Base-by-base conservation (phyloP, 2,113 vertebrate genomes). In the Chelonoidis abingdonii region DNA sequence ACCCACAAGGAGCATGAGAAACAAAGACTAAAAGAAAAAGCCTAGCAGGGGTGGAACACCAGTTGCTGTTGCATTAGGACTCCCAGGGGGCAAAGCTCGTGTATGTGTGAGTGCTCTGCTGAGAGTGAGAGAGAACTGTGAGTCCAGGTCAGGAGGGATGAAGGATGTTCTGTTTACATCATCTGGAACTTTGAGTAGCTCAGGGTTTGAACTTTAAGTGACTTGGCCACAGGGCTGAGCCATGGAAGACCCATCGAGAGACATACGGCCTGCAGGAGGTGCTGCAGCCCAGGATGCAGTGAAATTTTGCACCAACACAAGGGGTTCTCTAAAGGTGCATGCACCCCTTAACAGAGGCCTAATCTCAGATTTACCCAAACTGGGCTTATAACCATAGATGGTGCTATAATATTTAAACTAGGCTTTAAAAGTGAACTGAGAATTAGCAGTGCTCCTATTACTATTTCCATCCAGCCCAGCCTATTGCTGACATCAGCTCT, bases 301-400 rank as follows among this genome's bases (percentile, higher is more conserved):
- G 62, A 65, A 65, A n/a, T 65, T 17, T 19, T 65, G 62, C 35
- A 19, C 35, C n/a, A 35, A 65, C 62, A n/a, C 31, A 35, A 59
- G 16, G 62, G 16, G 35, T 6, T 65, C 29, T 31, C 5, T 16
- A n/a, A n/a, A 65, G 59, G 29, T 62, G 59, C 14, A 13, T 31
- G 31, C 14, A 19, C 14, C 29, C 62, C 62, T 65, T 35, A 65
- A 19, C 35, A 65, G 35, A 65, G 94, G 83, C 25, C 29, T 84
- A 89, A 95, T 75, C 72, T 94, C 65, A 50, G 57, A n/a, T 91
- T 96, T 88, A 90, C 94, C 72, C 89, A 94, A 97, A 90, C 72
- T 75, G 19, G 24, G 3, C 13, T 72, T 92, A 88, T 92, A 65
- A n/a, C 31, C 65, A 87, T n/a, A 91, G 19, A 16, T 94, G 94